Evolutionary conservation across 2,797 vertebrate genomes (phyloP).

Genomic region (Neopelma chrysocephalum): DNA sequence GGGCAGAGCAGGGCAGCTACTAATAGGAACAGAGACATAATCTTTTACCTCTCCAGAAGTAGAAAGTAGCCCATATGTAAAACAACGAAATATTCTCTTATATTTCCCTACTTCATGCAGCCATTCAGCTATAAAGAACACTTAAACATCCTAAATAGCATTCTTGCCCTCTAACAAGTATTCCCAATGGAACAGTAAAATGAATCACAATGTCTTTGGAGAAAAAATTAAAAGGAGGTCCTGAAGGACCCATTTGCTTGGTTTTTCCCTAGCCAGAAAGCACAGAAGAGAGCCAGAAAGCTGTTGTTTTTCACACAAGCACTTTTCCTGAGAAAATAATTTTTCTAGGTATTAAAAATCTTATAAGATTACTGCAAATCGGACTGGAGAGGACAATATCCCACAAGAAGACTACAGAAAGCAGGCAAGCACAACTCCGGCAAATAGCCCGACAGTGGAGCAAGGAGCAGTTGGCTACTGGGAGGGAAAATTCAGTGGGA

Average conservation of each 20-base stretch:
- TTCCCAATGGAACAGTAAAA: background rate
- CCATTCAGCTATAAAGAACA: background rate
- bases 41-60: background rate
- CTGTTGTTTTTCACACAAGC: background rate
- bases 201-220: background rate
- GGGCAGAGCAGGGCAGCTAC: background rate
- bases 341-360: background rate
- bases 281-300: background rate
- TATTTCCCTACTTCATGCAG: background rate
- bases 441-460: accelerated
- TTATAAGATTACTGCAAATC: background rate
- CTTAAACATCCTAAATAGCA: background rate
- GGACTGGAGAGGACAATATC: background rate
- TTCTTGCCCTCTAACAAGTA: background rate
- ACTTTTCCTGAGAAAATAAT: background rate
- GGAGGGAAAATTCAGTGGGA: background rate
- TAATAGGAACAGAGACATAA: background rate
- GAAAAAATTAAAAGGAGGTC: background rate
- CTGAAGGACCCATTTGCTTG: background rate
- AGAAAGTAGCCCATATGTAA: background rate
- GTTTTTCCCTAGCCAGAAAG: background rate
- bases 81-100: background rate
- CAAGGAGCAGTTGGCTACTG: background rate
- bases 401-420: background rate
- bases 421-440: background rate